phyloP scores from a whole-genome alignment of 2,797 vertebrate genomes.

The Corythornis leucogaster region DNA sequence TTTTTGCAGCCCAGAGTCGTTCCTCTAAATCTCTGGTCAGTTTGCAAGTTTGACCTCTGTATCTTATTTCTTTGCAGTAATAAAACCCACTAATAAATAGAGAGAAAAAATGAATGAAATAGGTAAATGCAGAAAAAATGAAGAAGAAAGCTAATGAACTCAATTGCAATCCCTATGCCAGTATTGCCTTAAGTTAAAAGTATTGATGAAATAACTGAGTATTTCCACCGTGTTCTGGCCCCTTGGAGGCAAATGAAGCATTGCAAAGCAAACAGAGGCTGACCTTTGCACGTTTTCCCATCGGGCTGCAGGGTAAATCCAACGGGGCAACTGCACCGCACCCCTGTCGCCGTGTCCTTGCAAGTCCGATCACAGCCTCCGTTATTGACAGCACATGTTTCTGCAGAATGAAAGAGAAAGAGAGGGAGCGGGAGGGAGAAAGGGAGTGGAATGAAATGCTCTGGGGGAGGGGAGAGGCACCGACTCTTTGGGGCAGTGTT shows the following conservation, averaged over 20 bases:
- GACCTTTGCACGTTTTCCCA: slow-evolving; percentile 99
- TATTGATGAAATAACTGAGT: slow-evolving; percentile 46
- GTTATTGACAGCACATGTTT: slow-evolving; percentile 97
- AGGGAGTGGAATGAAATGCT: slow-evolving; percentile 61
- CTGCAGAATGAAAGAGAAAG: slow-evolving; percentile 79
- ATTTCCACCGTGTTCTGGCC: slow-evolving; percentile 46
- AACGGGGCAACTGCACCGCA: slow-evolving; percentile 96
- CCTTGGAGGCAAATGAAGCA: slow-evolving; percentile 62
- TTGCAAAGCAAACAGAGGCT: slow-evolving; percentile 78
- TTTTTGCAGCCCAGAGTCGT: not conserved
- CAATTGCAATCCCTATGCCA: not conserved
- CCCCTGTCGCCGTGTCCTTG: slow-evolving; percentile 96
- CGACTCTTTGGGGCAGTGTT: not conserved
- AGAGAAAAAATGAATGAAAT: not conserved
- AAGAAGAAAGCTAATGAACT: not conserved
- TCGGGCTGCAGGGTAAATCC: slow-evolving; percentile 97
- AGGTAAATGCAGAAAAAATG: not conserved
- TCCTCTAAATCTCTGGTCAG: not conserved
- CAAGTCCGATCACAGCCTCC: slow-evolving; percentile 97
- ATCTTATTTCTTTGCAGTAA: slow-evolving; percentile 3
- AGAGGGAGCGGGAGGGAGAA: slow-evolving; percentile 36
- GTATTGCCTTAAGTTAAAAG: not conserved
- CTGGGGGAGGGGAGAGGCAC: slow-evolving; percentile 34
- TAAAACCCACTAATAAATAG: not conserved
- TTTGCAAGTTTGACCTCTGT: slow-evolving; percentile 4